Evolutionary conservation across 2,888 invertebrate genomes (phyloP).

Genomic region (Mimas tiliae): DNA sequence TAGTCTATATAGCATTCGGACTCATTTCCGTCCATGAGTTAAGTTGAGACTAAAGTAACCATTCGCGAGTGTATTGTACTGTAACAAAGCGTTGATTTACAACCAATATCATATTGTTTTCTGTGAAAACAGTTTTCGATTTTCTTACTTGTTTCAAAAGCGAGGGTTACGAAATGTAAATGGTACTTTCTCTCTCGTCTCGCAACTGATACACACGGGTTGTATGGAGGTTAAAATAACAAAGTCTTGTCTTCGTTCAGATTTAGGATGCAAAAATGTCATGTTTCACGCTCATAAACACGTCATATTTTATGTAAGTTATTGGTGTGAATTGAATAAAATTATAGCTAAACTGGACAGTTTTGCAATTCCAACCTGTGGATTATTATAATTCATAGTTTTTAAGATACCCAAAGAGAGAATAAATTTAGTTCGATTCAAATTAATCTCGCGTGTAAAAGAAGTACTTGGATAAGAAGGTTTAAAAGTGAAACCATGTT

Average conservation of each 20-base stretch:
- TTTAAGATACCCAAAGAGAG: constrained; percentile 12
- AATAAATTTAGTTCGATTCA: constrained; percentile 18
- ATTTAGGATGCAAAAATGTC: constrained; percentile 58
- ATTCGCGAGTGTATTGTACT: not conserved
- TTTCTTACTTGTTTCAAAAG: constrained; percentile 67
- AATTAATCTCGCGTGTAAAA: constrained; percentile 29
- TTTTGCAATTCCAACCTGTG: constrained; percentile 40
- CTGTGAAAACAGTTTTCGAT: constrained; percentile 54
- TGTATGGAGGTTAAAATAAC: constrained; percentile 81
- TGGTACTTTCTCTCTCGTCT: constrained; percentile 77
- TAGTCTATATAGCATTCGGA: constrained; percentile 13
- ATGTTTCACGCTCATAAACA: constrained; percentile 40
- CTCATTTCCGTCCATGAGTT: not conserved
- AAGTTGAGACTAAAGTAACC: not conserved
- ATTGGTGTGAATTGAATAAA: constrained; percentile 35
- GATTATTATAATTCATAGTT: constrained; percentile 40
- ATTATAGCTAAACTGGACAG: constrained; percentile 41
- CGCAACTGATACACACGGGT: constrained; percentile 67
- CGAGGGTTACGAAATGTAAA: constrained; percentile 69
- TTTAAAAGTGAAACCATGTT: constrained; percentile 29
- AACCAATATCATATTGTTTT: constrained; percentile 39
- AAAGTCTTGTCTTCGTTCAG: constrained; percentile 65
- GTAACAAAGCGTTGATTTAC: constrained; percentile 27
- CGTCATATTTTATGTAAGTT: constrained; percentile 38
- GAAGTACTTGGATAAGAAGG: constrained; percentile 12